Evolutionary conservation across 2,888 invertebrate species (phyloP).

Genomic region (Ophonus ardosiacus): DNA sequence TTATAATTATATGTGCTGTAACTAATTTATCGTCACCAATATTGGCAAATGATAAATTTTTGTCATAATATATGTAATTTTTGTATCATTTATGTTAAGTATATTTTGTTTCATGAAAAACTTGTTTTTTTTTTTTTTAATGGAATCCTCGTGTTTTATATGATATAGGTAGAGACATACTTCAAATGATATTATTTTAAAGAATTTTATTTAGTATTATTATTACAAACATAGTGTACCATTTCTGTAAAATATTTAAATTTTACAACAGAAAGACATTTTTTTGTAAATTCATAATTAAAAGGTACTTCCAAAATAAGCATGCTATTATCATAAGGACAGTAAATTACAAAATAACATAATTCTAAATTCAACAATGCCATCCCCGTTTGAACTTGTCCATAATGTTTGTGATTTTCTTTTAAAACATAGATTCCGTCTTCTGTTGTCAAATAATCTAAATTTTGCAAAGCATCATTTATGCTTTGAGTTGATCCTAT

Average conservation of each 20-base stretch:
- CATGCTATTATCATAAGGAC: neutral
- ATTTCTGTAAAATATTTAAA: neutral
- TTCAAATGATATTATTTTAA: neutral
- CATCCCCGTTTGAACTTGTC: slow-evolving; percentile 43
- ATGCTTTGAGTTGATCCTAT: neutral
- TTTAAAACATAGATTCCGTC: slow-evolving; percentile 13
- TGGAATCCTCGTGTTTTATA: neutral
- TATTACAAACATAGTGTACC: neutral
- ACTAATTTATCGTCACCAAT: slow-evolving; percentile 51
- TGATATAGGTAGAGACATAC: neutral
- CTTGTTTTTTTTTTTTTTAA: too few relatives aligned
- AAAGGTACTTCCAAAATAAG: slow-evolving; percentile 1
- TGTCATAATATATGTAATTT: too few relatives aligned
- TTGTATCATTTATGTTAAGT: too few relatives aligned
- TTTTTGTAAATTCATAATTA: slow-evolving; percentile 1
- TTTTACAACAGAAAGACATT: neutral
- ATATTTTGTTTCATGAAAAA: too few relatives aligned
- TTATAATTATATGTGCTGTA: slow-evolving; percentile 42
- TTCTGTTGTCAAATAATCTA: neutral
- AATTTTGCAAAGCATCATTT: neutral
- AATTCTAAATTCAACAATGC: too few relatives aligned
- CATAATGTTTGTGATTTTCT: slow-evolving; percentile 48
- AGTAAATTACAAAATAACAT: slow-evolving; percentile 21
- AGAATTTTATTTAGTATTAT: neutral
- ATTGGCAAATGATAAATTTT: slow-evolving; percentile 22